Conservation (phyloP, 2,888 invertebrate species). For the Oxyteleia sp. region DNA sequence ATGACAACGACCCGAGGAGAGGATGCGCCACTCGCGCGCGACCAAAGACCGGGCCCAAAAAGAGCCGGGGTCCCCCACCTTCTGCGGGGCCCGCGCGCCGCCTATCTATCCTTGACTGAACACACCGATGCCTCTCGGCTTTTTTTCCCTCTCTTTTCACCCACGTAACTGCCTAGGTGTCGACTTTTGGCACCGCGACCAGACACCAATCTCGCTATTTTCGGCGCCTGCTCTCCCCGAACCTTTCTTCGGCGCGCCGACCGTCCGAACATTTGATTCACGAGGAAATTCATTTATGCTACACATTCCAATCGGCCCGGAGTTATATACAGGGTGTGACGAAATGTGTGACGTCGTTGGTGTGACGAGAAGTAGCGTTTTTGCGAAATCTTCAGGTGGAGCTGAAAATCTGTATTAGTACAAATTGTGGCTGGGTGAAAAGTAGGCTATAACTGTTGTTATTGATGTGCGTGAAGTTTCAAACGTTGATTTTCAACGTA, state of each 20-base stretch:
- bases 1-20: constrained; percentile 78
- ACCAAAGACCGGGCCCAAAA: constrained; percentile 62
- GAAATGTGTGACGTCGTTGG: no score
- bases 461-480: no score
- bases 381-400: no score
- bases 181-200: constrained; percentile 64
- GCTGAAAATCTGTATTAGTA: no score
- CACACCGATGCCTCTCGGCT: constrained; percentile 45
- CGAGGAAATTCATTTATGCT: constrained; percentile 52
- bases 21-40: constrained; percentile 72
- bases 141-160: constrained; percentile 52
- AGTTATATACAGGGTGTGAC: constrained; percentile 34
- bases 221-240: constrained; percentile 58
- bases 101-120: constrained; percentile 35
- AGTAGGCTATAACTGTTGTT: no score
- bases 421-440: no score
- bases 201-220: constrained; percentile 77
- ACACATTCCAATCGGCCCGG: constrained; percentile 43
- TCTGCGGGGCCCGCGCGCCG: constrained; percentile 1
- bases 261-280: constrained; percentile 47
- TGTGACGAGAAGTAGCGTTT: no score
- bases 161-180: constrained; percentile 74
- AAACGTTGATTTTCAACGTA: no score
- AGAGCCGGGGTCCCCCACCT: constrained; percentile 19
- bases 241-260: constrained; percentile 19